Base-by-base conservation (phyloP, 2,888 invertebrate genomes). In the Anthophora plumipes region DNA sequence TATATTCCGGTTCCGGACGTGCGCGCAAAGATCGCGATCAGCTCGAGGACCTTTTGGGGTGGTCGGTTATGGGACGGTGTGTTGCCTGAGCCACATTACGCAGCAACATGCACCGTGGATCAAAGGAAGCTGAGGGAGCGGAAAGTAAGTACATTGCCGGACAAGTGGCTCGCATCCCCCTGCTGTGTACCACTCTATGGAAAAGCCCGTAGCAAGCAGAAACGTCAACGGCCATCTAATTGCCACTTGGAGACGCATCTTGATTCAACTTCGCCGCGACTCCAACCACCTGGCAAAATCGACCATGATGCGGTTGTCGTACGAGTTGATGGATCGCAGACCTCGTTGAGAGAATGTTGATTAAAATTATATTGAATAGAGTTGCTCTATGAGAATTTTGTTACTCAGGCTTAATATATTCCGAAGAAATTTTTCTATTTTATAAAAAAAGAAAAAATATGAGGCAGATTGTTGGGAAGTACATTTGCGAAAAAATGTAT, bases 181-280 rank as follows among this genome's bases (percentile, higher is more conserved):
- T 85, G 72, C 74, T 77, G 74, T 66, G 46, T 60, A 41, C 71
- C 55, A 37, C 61, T 60, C 61, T 20, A 69, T 17, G 75, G 76
- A 80, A 31, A 82, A 77, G 72, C 77, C 79, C 41, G 5, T 37
- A 31, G 78, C 74, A 74, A 75, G 72, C 84, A 76, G 84, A 82
- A 89, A 89, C 88, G 89, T 86, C 89, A 91, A 91, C 91, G 88
- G 91, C 88, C 86, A 80, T 89, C 86, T 91, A 91, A 91, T 91
- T 91, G 91, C 86, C 82, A 87, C 89, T 90, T 84, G 82, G 71
- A 55, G 63, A 79, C 74, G 84, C 84, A 88, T 90, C 86, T 88
- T 83, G 88, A 89, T 89, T 84, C 85, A 73, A 67, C 72, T 76
- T 20, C 64, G 31, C 43, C 68, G 74, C 79, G 84, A 76, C 67